These are phyloP conservation scores for Microctonus aethiopoides DNA, from an alignment of 2,888 invertebrate genomes.

Conservation along the genomic window DNA sequence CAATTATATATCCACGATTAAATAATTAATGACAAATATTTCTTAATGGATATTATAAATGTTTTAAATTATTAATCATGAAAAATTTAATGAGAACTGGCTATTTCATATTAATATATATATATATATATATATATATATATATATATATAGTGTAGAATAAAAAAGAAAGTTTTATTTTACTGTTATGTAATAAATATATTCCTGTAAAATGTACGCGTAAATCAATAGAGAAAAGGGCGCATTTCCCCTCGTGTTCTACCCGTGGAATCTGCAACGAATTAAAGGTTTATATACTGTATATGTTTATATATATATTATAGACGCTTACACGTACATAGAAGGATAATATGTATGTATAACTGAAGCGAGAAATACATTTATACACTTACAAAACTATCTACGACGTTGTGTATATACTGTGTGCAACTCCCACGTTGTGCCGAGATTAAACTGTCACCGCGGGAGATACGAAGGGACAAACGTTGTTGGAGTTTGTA, in stretches of 20 bases:
- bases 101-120: too few species aligned
- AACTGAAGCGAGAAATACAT: neutral
- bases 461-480: slow-evolving; percentile 33
- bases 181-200: too few species aligned
- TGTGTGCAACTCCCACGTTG: slow-evolving; percentile 33
- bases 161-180: too few species aligned
- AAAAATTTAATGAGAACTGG: too few species aligned
- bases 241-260: slow-evolving; percentile 16
- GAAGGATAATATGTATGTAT: neutral
- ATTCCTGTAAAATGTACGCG: slow-evolving; percentile 12
- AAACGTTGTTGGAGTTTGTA: neutral
- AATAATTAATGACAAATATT: too few species aligned
- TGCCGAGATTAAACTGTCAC: slow-evolving; percentile 37
- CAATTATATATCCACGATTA: too few species aligned
- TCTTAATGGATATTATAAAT: too few species aligned
- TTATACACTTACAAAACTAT: neutral
- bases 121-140: too few species aligned
- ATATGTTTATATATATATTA: neutral
- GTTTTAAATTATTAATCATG: too few species aligned
- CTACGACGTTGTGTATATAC: neutral
- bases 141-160: too few species aligned
- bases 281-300: slow-evolving; percentile 8
- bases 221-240: slow-evolving; percentile 27
- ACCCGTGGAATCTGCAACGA: slow-evolving; percentile 30
- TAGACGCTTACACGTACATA: slow-evolving; percentile 1